phyloP scores from a whole-genome alignment of 2,113 vertebrate species.

The Erythrolamprus reginae region DNA sequence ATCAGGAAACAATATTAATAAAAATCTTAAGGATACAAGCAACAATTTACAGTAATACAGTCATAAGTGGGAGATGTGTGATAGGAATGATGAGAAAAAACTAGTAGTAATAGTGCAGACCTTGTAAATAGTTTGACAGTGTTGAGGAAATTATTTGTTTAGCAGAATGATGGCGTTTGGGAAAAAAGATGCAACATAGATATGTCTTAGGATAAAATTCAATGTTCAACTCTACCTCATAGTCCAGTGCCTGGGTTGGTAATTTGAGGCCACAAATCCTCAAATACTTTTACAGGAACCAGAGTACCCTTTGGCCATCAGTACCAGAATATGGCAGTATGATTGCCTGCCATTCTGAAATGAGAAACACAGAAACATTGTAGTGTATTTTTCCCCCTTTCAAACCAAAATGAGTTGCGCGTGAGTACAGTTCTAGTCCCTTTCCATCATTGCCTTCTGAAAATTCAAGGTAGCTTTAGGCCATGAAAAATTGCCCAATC shows the following conservation, averaged over 20 bases:
- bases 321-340: not conserved
- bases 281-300: not conserved
- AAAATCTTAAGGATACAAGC: too few species aligned
- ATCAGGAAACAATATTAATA: too few species aligned
- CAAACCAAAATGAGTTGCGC: not conserved
- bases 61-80: too few species aligned
- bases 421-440: not conserved
- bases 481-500: not conserved
- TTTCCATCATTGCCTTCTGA: not conserved
- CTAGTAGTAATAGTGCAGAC: too few species aligned
- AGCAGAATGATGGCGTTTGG: too few species aligned
- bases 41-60: too few species aligned
- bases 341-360: not conserved
- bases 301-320: not conserved
- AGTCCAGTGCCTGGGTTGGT: not conserved
- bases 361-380: not conserved
- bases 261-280: not conserved
- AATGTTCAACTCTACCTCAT: not conserved
- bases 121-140: too few species aligned
- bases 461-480: not conserved
- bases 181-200: not conserved
- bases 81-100: too few species aligned
- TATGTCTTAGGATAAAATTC: not conserved
- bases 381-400: not conserved
- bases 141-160: too few species aligned